Base-by-base conservation (phyloP, 2,113 vertebrate species). In the Melierax canorus region DNA sequence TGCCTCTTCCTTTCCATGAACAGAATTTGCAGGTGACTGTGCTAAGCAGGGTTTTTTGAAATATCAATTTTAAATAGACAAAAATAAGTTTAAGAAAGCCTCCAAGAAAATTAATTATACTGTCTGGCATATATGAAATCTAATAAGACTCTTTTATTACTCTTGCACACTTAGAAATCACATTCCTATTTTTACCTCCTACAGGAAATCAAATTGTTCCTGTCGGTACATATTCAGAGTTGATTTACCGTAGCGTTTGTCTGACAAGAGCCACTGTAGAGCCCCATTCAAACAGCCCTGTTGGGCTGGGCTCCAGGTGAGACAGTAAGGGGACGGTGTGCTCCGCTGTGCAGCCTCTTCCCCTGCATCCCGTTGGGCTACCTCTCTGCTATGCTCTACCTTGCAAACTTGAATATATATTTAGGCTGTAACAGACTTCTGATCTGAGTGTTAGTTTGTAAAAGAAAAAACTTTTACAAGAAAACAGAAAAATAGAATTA, bases 141-240 rank as follows among this genome's bases (percentile, higher is more conserved):
- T 36, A 68, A 34, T 16, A 48, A 64, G 10, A 30, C 43, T 76
- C 24, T 91, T 73, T 73, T 32, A 32, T 67, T 62, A 26, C 21
- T 29, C 13, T 58, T 43, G 18, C 38, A 14, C 1, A 10, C 46
- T 64, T 86, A 21, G 27, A 69, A 80, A 67, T n/a, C 8, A 3
- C 12, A 26, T 77, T 62, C 2, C 7, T 38, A 0, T 36, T 78
- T 76, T 78, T 41, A 26, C n/a, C 13, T 43, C 53, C 14, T 55
- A 9, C 38, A 75, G 38, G 24, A 86, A 53, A 74, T 50, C 8
- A 34, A 19, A 27, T n/a, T 66, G 12, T 43, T 77, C 51, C 11
- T 66, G 59, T 64, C 1, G 1, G 13, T 39, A 12, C 0, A 1
- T 62, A 11, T 15, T 51, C 20, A 3, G 20, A 38, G 20, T 10